These are phyloP conservation scores for Microplitis demolitor DNA, from an alignment of 1,140 invertebrate species.

Conservation along the genomic window DNA sequence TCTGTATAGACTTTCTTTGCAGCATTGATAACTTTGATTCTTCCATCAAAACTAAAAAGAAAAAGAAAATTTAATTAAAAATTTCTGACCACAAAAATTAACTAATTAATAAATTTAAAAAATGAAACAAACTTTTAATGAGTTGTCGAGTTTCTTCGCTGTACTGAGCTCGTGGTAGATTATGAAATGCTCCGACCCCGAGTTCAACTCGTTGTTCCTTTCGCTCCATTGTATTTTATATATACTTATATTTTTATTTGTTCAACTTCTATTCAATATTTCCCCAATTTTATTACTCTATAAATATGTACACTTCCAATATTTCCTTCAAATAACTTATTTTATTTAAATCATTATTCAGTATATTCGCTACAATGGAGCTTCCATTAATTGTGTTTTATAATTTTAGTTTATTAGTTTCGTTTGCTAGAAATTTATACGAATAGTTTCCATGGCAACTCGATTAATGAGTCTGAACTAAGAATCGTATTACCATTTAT, in stretches of 20 bases:
- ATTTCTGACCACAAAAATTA: conserved; percentile 18
- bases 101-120: not conserved
- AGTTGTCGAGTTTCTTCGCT: conserved; percentile 56
- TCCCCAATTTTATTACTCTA: not conserved
- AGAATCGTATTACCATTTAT: not conserved
- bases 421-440: not conserved
- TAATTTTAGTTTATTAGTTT: not conserved
- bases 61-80: conserved; percentile 20
- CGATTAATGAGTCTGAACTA: conserved; percentile 7
- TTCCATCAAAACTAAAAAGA: conserved; percentile 56
- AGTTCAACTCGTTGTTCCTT: conserved; percentile 47
- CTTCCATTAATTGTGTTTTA: not conserved
- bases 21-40: conserved; percentile 59
- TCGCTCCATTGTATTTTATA: conserved; percentile 43
- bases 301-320: not conserved
- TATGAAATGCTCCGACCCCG: conserved; percentile 51
- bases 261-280: not conserved
- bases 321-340: not conserved
- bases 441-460: conserved; percentile 30
- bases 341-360: not conserved
- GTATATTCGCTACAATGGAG: too few species aligned
- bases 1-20: conserved; percentile 54
- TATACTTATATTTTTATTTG: conserved; percentile 9
- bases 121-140: conserved; percentile 47
- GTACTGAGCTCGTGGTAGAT: conserved; percentile 52